These are phyloP conservation scores for Auanema freiburgensis DNA, from an alignment of 2,888 invertebrate genomes.

Conservation along the genomic window DNA sequence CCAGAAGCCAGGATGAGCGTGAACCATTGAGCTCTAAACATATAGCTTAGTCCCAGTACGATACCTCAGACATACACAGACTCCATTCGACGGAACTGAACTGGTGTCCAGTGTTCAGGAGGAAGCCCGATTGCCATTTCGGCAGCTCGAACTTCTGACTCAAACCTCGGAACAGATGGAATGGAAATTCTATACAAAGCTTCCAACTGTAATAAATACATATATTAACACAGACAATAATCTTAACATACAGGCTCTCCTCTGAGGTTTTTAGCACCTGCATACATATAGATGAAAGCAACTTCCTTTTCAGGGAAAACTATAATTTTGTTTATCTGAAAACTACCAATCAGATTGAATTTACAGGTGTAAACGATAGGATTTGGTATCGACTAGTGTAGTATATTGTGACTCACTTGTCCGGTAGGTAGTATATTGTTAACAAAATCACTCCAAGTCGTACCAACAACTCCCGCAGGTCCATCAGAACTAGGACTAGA, in stretches of 20 bases:
- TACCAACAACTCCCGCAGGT: constrained; percentile 20
- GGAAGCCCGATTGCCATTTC: constrained; percentile 71
- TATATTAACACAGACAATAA: not conserved
- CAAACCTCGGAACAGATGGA: constrained; percentile 81
- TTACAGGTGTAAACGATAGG: too few species aligned
- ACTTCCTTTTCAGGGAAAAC: constrained; percentile 53
- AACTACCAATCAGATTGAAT: too few species aligned
- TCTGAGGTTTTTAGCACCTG: constrained; percentile 43
- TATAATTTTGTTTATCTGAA: constrained; percentile 32
- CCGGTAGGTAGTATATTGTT: constrained; percentile 90
- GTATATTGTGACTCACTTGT: constrained; percentile 76
- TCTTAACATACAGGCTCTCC: constrained; percentile 33
- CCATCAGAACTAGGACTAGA: constrained; percentile 21
- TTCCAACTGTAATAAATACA: constrained; percentile 24
- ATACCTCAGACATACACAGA: constrained; percentile 31
- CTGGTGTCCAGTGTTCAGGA: constrained; percentile 57
- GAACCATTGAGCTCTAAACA: constrained; percentile 35
- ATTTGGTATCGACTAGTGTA: too few species aligned
- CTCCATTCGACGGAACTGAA: constrained; percentile 50
- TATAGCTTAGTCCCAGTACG: too few species aligned
- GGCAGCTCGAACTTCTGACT: constrained; percentile 83
- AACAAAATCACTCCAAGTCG: constrained; percentile 95
- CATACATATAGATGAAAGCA: constrained; percentile 39
- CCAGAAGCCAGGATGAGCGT: constrained; percentile 36
- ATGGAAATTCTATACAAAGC: constrained; percentile 76